Evolutionary conservation across 2,888 invertebrate species (phyloP).

Genomic region (Agonopterix alstromeriana): DNA sequence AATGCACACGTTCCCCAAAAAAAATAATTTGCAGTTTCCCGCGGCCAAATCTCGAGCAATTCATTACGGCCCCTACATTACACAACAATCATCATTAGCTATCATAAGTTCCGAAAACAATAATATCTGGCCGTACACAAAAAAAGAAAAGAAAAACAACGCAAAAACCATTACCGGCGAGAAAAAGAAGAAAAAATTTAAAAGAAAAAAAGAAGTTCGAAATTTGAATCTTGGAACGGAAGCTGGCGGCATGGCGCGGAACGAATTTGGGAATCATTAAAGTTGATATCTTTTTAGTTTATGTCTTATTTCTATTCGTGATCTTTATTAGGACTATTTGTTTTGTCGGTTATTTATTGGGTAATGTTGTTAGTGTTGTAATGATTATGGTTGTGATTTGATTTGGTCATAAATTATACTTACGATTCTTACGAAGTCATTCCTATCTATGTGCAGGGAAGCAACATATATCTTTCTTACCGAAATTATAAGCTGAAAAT

Average conservation of each 20-base stretch:
- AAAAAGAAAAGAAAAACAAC: constrained; percentile 23
- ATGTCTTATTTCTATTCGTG: constrained; percentile 2
- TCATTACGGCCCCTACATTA: constrained; percentile 43
- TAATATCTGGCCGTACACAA: constrained; percentile 33
- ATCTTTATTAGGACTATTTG: constrained; percentile 6
- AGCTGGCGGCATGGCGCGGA: constrained; percentile 52
- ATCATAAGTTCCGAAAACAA: constrained; percentile 48
- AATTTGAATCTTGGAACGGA: constrained; percentile 65
- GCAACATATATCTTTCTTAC: too few relatives aligned
- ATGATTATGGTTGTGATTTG: constrained; percentile 1
- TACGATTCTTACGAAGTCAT: neutral
- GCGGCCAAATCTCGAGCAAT: constrained; percentile 22
- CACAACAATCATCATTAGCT: constrained; percentile 48
- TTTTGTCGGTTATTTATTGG: constrained; percentile 1
- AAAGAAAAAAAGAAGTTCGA: constrained; percentile 42
- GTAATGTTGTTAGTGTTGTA: constrained; percentile 1
- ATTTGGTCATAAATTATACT: neutral
- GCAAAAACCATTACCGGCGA: constrained; percentile 30
- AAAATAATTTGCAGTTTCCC: constrained; percentile 4
- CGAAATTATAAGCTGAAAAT: too few relatives aligned
- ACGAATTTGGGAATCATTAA: constrained; percentile 67
- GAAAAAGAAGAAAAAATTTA: constrained; percentile 27
- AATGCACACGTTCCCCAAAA: neutral
- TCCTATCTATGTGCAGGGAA: too few relatives aligned
- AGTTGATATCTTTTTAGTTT: neutral